Percentiles rank a stretch among this genome's conserved stretches.
Evolutionary conservation across 2,797 vertebrate species (phyloP).

Genomic region (Tauraco hartlaubi): DNA sequence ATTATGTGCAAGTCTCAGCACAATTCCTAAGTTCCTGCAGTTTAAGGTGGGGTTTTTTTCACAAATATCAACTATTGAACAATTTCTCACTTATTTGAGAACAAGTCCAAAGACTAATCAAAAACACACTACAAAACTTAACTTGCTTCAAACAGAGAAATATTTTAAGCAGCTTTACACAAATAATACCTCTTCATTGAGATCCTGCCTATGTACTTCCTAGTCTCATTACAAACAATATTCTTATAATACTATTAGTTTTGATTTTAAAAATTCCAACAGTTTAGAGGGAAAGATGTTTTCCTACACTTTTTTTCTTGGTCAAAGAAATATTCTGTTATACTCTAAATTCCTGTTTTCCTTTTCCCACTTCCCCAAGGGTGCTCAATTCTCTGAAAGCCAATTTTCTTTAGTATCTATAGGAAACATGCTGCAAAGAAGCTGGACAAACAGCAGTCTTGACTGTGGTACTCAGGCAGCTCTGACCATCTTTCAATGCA

Average conservation of each 20-base stretch:
- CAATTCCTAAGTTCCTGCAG: accelerated
- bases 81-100: neutral
- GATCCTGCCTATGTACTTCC: neutral
- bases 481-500: neutral
- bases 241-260: neutral
- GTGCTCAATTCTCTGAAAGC: neutral
- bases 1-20: neutral
- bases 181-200: neutral
- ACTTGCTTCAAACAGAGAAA: neutral
- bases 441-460: neutral
- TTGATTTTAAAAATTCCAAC: neutral
- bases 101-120: neutral
- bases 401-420: neutral
- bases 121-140: neutral
- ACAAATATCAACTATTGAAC: neutral
- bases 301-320: neutral
- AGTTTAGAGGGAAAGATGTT: neutral
- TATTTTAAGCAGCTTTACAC: neutral
- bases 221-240: neutral
- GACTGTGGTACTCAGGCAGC: neutral
- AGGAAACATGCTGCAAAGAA: neutral
- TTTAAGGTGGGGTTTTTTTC: neutral
- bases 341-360: neutral
- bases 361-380: neutral
- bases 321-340: neutral